phyloP scores from a whole-genome alignment of 2,113 vertebrate species.

The Verasper variegatus region DNA sequence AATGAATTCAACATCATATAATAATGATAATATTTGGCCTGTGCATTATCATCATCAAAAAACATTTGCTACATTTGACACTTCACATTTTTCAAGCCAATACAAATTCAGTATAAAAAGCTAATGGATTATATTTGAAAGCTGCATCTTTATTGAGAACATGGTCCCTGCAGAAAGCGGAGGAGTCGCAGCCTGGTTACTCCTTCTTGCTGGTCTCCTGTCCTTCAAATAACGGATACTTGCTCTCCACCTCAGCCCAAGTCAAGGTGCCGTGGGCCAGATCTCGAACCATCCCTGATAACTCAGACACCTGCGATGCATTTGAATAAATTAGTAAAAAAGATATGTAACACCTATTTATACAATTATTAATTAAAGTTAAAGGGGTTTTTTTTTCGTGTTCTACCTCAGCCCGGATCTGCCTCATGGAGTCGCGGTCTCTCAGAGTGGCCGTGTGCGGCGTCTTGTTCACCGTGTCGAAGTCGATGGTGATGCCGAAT shows the following conservation, averaged over 20 bases:
- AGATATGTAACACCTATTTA: too few species aligned
- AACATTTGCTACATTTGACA: too few species aligned
- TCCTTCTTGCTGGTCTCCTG: slow-evolving; percentile 95
- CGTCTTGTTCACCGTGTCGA: slow-evolving; percentile 91
- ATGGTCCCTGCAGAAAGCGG: too few species aligned
- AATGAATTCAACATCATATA: not conserved
- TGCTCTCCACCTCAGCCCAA: slow-evolving; percentile 89
- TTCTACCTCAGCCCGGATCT: slow-evolving; percentile 91
- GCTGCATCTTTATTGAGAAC: not conserved
- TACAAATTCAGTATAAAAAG: not conserved
- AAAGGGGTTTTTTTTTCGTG: not conserved
- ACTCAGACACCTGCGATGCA: slow-evolving; percentile 70
- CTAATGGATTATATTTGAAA: not conserved
- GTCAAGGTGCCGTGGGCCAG: slow-evolving; percentile 86
- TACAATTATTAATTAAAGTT: not conserved
- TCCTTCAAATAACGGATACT: slow-evolving; percentile 92
- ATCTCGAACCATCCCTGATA: slow-evolving; percentile 86
- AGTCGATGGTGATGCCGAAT: slow-evolving; percentile 95
- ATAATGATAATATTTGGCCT: not conserved
- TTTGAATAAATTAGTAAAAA: not conserved
- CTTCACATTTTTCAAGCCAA: not conserved
- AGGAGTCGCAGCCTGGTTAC: not conserved
- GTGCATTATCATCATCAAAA: not conserved
- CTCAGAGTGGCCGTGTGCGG: slow-evolving; percentile 93
- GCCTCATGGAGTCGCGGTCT: slow-evolving; percentile 93